Base-by-base conservation (phyloP, 1,140 invertebrate genomes). In the Gyrodactylus bullatarudis region DNA sequence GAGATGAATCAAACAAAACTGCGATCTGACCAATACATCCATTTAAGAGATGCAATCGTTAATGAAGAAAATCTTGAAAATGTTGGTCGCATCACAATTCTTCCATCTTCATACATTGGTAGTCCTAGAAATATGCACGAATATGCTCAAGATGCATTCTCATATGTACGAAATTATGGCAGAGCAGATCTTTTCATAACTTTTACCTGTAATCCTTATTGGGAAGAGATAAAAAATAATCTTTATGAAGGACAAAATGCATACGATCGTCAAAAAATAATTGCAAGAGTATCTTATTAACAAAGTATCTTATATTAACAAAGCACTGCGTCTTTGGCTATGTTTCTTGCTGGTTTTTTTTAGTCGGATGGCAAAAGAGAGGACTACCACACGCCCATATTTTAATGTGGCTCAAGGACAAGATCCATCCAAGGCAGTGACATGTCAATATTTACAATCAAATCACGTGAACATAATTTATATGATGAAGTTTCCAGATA, bases 281-380 rank as follows among this genome's bases (percentile, higher is more conserved):
- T 80, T 24, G 76, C 79, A 68, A 74, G 82, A 76, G 82, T 84
- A 19, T 84, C n/a, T n/a, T n/a, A n/a, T n/a, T n/a, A n/a, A n/a
- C n/a, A n/a, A n/a, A n/a, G n/a, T n/a, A n/a, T n/a, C n/a, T n/a
- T n/a, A n/a, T n/a, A n/a, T n/a, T n/a, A n/a, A n/a, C n/a, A n/a
- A n/a, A n/a, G n/a, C n/a, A n/a, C n/a, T n/a, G n/a, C n/a, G n/a
- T n/a, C n/a, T n/a, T n/a, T n/a, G n/a, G n/a, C n/a, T n/a, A n/a
- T n/a, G n/a, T n/a, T n/a, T n/a, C n/a, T n/a, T n/a, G n/a, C n/a
- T n/a, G n/a, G n/a, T n/a, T n/a, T n/a, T n/a, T n/a, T n/a, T n/a
- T n/a, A n/a, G n/a, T n/a, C n/a, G n/a, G n/a, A n/a, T n/a, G n/a
- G n/a, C n/a, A n/a, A n/a, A n/a, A n/a, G n/a, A n/a, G n/a, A n/a